Percentiles rank a stretch among this genome's conserved stretches.
phyloP scores from a whole-genome alignment of 1,140 invertebrate genomes.

The Megalopta genalis region DNA sequence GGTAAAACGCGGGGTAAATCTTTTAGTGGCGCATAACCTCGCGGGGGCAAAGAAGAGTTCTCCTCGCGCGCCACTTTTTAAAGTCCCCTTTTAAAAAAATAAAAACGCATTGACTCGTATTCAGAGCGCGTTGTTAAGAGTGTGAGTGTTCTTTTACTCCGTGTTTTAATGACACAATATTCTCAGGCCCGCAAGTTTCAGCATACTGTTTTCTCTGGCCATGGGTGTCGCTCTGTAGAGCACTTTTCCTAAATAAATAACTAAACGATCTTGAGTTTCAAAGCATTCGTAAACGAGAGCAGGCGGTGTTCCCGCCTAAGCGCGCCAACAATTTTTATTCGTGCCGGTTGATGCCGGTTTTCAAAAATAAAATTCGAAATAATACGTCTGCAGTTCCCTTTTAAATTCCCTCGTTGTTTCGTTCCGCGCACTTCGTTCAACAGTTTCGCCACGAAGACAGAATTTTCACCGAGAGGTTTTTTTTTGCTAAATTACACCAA shows the following conservation, averaged over 20 bases:
- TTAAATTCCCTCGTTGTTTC: no score
- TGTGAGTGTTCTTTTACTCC: conserved; percentile 17
- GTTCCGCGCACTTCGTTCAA: no score
- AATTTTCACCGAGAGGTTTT: no score
- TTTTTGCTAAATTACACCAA: no score
- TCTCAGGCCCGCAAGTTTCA: neutral
- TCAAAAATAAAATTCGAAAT: neutral
- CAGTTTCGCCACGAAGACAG: no score
- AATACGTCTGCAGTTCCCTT: neutral
- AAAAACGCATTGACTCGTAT: conserved; percentile 9
- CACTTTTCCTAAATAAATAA: neutral
- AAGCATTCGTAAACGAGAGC: neutral
- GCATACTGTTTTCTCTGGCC: conserved; percentile 7
- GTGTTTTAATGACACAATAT: conserved; percentile 22
- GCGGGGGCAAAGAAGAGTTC: no score
- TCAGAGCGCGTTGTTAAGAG: conserved; percentile 18
- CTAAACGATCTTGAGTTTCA: neutral
- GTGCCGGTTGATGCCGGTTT: neutral
- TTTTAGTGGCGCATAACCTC: neutral
- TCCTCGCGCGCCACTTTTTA: neutral
- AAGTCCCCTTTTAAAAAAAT: conserved; percentile 16
- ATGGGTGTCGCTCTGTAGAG: neutral
- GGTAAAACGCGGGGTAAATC: neutral
- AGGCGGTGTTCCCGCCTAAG: no score
- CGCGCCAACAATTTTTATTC: neutral